A percentile compares a stretch with the other conserved stretches of the same genome.
phyloP scores from a whole-genome alignment of 2,797 vertebrate species.

The Ispidina picta region DNA sequence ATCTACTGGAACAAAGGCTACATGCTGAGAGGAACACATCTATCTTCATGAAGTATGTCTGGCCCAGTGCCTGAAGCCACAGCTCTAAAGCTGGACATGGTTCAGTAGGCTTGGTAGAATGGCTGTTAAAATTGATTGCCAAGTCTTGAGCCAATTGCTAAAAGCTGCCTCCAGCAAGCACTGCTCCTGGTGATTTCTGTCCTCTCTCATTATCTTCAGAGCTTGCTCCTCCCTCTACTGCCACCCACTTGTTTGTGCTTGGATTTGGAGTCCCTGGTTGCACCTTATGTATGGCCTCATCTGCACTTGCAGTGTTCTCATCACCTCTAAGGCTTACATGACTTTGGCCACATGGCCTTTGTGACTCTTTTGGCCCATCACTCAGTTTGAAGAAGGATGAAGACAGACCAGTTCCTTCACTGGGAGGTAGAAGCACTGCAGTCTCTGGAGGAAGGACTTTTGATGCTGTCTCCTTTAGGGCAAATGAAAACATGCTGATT shows the following conservation, averaged over 20 bases:
- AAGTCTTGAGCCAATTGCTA: constrained; percentile 12
- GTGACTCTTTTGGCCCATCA: neutral
- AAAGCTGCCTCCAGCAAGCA: neutral
- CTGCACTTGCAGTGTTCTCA: neutral
- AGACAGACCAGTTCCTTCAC: neutral
- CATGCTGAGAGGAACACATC: constrained; percentile 19
- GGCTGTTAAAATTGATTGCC: constrained; percentile 6
- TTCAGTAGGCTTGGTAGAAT: constrained; percentile 17
- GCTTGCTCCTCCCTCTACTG: neutral
- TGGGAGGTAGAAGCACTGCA: neutral
- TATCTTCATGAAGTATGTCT: constrained; percentile 18
- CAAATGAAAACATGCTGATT: constrained; percentile 8
- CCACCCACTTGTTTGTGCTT: neutral
- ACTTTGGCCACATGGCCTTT: neutral
- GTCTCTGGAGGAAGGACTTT: neutral
- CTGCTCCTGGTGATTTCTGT: neutral
- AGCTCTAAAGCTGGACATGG: constrained; percentile 5
- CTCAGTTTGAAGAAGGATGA: neutral
- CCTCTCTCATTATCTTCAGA: neutral
- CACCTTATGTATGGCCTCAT: too few species aligned
- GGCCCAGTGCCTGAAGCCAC: neutral
- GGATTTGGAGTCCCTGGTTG: neutral
- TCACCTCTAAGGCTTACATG: neutral
- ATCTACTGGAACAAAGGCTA: constrained; percentile 32
- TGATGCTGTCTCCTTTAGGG: neutral